Percentiles rank a stretch among this genome's conserved stretches.
phyloP scores from a whole-genome alignment of 2,888 invertebrate genomes.

The Drosophila koepferae region DNA sequence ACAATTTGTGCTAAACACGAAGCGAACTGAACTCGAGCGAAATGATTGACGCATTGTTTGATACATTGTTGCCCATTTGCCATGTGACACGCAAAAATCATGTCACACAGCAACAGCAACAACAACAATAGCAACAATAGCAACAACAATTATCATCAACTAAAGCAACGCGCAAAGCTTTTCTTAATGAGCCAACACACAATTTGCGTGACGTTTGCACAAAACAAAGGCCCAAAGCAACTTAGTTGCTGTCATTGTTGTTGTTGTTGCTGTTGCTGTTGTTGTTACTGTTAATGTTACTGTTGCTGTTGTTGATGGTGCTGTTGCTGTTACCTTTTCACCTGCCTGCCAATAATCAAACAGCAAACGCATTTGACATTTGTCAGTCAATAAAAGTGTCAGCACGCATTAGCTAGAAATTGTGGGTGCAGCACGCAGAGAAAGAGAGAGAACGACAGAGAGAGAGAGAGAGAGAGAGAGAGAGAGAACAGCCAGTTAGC shows the following conservation, averaged over 20 bases:
- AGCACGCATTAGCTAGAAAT: slow-evolving; percentile 58
- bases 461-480: not conserved
- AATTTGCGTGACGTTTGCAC: slow-evolving; percentile 79
- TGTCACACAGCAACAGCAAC: slow-evolving; percentile 50
- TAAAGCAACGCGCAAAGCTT: slow-evolving; percentile 61
- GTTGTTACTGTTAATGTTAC: not conserved
- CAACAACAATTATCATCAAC: slow-evolving; percentile 48
- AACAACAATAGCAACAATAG: slow-evolving; percentile 24
- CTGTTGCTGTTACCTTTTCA: slow-evolving; percentile 23
- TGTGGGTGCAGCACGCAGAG: slow-evolving; percentile 20
- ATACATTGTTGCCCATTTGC: slow-evolving; percentile 65
- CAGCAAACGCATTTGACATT: slow-evolving; percentile 67
- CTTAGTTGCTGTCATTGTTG: slow-evolving; percentile 15
- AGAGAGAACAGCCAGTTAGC: not conserved
- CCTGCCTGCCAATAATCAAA: slow-evolving; percentile 45
- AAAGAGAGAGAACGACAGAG: not conserved
- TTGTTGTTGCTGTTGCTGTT: not conserved
- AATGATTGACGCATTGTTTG: slow-evolving; percentile 69
- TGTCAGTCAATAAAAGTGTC: slow-evolving; percentile 79
- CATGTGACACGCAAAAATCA: slow-evolving; percentile 72
- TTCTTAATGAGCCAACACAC: slow-evolving; percentile 82
- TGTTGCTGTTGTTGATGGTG: not conserved
- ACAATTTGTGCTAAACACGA: slow-evolving; percentile 24
- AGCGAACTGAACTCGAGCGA: slow-evolving; percentile 35
- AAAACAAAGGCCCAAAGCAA: slow-evolving; percentile 43